Base-by-base conservation (phyloP, 2,797 vertebrate genomes). In the Calcarius lapponicus region DNA sequence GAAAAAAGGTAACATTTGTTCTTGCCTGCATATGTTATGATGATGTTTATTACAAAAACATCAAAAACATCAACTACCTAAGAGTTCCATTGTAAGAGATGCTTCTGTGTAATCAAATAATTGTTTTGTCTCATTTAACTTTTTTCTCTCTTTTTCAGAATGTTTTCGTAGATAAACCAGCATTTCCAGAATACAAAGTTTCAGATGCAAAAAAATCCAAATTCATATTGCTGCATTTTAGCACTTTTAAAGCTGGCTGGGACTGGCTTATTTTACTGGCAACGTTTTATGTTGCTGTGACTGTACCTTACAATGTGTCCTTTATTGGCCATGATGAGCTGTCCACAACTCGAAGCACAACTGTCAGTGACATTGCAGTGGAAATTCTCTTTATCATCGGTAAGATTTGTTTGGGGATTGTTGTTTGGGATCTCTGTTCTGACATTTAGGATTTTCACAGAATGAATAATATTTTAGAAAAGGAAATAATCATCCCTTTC, bases 331-430 rank as follows among this genome's bases (percentile, higher is more conserved):
- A 99, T 21, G 99, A 99, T 54, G 99, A 99, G 94, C 96, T 99
- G 71, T 98, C 98, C 90, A 98, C 98, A 32, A 99, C 99, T 32
- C 98, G 99, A 97, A 99, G 99, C 98, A 99, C 99, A 70, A 99
- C 99, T 2, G 99, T 99, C 98, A 99, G 99, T 75, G 99, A 99
- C 95, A 99, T 99, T 57, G 98, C 99, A 3, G 99, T 99, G 97
- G 99, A 99, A 98, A 99, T 99, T 86, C 98, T 99, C 73, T 99
- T 99, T 95, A 99, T 99, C 88, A 99, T 99, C 61, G 99, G 99
- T 99, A 94, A 96, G 98, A 94, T 60, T 50, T 58, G 1, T 47
- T 36, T 70, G 43, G 76, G 48, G 38, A 31, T 31, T 53, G 28
- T 61, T 87, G 17, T 79, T 84, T 69, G 28, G n/a, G 38, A 32